Evolutionary conservation across 2,797 vertebrate genomes (phyloP).

Genomic region (Distichodus sexfasciatus): DNA sequence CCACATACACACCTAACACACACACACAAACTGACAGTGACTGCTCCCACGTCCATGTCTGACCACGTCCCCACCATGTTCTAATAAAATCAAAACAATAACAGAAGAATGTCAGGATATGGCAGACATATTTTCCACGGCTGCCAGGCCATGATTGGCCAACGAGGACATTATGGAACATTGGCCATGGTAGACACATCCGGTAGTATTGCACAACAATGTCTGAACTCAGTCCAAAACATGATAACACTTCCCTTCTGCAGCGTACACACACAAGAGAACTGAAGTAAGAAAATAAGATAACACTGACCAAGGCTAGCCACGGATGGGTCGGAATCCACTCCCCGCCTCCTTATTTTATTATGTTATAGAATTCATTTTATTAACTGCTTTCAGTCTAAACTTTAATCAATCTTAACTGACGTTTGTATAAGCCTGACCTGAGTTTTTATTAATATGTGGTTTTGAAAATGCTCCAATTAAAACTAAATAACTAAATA

Average conservation of each 20-base stretch:
- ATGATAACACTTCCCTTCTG: conserved; percentile 27
- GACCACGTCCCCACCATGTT: background rate
- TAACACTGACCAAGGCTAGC: background rate
- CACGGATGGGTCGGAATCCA: background rate
- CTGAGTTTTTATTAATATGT: background rate
- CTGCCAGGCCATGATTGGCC: conserved; percentile 19
- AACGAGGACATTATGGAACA: background rate
- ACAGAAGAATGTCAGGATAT: conserved; percentile 41
- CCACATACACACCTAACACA: background rate
- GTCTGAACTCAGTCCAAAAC: conserved; percentile 39
- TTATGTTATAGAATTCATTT: too few relatives aligned
- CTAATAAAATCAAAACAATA: conserved; percentile 42
- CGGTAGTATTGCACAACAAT: conserved; percentile 27
- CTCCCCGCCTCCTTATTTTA: background rate
- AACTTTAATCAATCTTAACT: background rate
- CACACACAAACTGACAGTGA: background rate
- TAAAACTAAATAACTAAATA: background rate
- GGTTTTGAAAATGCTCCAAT: background rate
- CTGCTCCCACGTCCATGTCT: background rate
- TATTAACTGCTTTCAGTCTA: background rate
- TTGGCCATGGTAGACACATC: conserved; percentile 12
- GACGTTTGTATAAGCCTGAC: background rate
- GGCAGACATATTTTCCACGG: conserved; percentile 27
- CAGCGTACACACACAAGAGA: background rate
- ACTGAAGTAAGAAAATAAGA: background rate